Conservation (phyloP, 2,113 vertebrate species). For the Osmerus mordax region DNA sequence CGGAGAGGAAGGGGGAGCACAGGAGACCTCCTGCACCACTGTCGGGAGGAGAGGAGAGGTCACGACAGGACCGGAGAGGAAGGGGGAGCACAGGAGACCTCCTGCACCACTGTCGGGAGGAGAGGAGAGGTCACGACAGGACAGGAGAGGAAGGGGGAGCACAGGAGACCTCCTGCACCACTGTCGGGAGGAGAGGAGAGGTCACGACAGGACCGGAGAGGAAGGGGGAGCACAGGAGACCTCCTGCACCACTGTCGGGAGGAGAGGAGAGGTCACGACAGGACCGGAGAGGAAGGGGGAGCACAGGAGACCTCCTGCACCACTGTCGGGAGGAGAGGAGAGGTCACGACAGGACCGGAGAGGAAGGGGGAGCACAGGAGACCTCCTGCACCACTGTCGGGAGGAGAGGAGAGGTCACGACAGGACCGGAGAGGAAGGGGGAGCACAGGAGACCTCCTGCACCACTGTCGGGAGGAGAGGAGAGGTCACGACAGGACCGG, state of each 20-base stretch:
- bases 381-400: conserved; percentile 59
- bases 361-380: not conserved
- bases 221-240: not conserved
- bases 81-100: conserved; percentile 9
- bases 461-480: conserved; percentile 52
- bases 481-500: not conserved
- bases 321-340: conserved; percentile 41
- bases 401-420: not conserved
- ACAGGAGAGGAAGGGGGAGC: not conserved
- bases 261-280: not conserved
- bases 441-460: conserved; percentile 42
- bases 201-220: not conserved
- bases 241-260: conserved; percentile 57
- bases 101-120: conserved; percentile 56
- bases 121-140: not conserved
- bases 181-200: conserved; percentile 38
- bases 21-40: conserved; percentile 66
- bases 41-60: not conserved
- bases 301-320: conserved; percentile 60
- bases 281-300: not conserved
- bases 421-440: not conserved
- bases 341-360: not conserved
- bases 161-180: conserved; percentile 57
- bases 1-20: not conserved
- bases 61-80: not conserved